These are phyloP conservation scores for Sinella curviseta DNA, from an alignment of 1,140 invertebrate species.

Conservation along the genomic window DNA sequence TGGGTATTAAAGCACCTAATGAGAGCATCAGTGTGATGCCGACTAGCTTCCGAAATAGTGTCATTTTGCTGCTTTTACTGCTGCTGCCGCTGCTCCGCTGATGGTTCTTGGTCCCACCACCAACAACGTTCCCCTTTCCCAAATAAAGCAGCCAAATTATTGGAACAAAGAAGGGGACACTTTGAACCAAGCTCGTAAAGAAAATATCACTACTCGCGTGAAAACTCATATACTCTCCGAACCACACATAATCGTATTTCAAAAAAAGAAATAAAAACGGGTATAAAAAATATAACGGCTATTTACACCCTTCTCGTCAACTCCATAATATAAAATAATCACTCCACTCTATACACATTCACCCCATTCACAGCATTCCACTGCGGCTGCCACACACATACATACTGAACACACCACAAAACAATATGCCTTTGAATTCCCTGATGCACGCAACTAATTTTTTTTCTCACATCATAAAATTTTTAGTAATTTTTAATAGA, in stretches of 20 bases:
- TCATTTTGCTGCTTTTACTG: neutral
- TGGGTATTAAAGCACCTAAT: slow-evolving; percentile 28
- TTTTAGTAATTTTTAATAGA: no score
- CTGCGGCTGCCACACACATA: no score
- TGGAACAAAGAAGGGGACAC: slow-evolving; percentile 1
- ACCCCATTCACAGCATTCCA: no score
- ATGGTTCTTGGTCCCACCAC: neutral
- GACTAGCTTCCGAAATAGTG: slow-evolving; percentile 7
- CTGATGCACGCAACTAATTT: no score
- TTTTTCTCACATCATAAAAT: no score
- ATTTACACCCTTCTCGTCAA: no score
- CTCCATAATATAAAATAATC: no score
- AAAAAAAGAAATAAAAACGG: neutral
- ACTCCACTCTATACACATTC: no score
- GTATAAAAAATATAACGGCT: no score
- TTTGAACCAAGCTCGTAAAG: neutral
- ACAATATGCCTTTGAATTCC: no score
- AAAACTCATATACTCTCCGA: neutral
- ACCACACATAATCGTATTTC: neutral
- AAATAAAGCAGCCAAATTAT: neutral
- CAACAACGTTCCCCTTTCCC: neutral
- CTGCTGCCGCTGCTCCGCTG: neutral
- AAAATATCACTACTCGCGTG: neutral
- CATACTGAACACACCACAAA: no score
- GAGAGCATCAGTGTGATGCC: slow-evolving; percentile 23